phyloP scores from a whole-genome alignment of 2,113 vertebrate species.

The Fregata magnificens region DNA sequence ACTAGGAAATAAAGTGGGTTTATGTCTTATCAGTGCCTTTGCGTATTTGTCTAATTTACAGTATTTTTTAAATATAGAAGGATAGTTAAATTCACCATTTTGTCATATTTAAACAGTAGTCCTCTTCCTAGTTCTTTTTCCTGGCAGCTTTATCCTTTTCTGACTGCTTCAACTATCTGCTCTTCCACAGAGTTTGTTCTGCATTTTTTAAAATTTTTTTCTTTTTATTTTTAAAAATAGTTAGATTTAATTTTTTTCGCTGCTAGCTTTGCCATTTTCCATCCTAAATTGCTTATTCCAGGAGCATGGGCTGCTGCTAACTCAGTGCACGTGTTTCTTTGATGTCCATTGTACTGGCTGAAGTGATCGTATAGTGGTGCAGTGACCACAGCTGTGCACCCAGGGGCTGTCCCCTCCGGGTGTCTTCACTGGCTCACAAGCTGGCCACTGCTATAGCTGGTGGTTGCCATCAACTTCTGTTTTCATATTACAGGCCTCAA shows the following conservation, averaged over 20 bases:
- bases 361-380: accelerated
- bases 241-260: background rate
- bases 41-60: background rate
- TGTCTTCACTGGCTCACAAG: background rate
- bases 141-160: background rate
- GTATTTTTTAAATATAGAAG: background rate
- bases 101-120: background rate
- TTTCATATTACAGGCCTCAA: background rate
- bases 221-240: background rate
- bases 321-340: accelerated
- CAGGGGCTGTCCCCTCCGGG: background rate
- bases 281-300: background rate
- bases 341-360: background rate
- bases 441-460: background rate
- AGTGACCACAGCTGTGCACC: background rate
- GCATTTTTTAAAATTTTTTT: background rate
- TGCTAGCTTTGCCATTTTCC: background rate
- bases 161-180: background rate
- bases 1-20: background rate
- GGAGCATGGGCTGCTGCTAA: background rate
- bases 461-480: background rate
- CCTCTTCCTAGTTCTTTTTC: background rate
- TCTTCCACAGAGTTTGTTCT: background rate
- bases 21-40: background rate
- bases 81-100: background rate